These are phyloP conservation scores for Euzophera pinguis DNA, from an alignment of 2,888 invertebrate genomes.

Conservation along the genomic window DNA sequence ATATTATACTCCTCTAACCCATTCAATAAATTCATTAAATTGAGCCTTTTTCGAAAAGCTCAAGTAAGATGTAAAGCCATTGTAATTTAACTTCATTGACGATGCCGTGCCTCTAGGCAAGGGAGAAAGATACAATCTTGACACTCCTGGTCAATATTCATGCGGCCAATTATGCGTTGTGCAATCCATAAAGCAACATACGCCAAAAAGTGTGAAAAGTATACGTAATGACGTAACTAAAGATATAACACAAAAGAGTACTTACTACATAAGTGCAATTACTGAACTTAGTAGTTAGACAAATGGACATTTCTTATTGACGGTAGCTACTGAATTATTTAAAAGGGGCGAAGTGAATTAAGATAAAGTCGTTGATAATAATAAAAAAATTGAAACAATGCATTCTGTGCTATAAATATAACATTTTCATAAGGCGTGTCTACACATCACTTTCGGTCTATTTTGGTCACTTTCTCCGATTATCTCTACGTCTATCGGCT, in stretches of 20 bases:
- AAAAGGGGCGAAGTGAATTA: too few relatives aligned
- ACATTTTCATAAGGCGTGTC: background rate
- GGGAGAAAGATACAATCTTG: too few relatives aligned
- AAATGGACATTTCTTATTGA: too few relatives aligned
- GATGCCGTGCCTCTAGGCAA: too few relatives aligned
- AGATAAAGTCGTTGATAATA: too few relatives aligned
- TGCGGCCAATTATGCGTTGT: slow-evolving; percentile 52
- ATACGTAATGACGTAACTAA: slow-evolving; percentile 24
- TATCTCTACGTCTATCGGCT: slow-evolving; percentile 7
- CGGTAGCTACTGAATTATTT: too few relatives aligned
- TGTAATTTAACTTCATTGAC: too few relatives aligned
- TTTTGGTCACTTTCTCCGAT: slow-evolving; percentile 13
- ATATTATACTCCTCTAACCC: too few relatives aligned
- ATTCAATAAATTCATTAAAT: too few relatives aligned
- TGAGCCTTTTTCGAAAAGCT: background rate
- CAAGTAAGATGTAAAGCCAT: too few relatives aligned
- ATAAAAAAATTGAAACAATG: background rate
- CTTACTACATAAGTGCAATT: slow-evolving; percentile 7
- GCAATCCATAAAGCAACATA: slow-evolving; percentile 43
- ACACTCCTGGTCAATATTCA: too few relatives aligned
- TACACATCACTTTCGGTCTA: slow-evolving; percentile 2
- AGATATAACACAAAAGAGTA: slow-evolving; percentile 6
- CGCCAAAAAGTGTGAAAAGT: slow-evolving; percentile 32
- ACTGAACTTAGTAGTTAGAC: background rate
- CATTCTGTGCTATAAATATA: slow-evolving; percentile 11